Percentiles rank a stretch among this genome's conserved stretches.
Evolutionary conservation across 2,888 invertebrate genomes (phyloP).

Genomic region (Leptopilina drosophilae): DNA sequence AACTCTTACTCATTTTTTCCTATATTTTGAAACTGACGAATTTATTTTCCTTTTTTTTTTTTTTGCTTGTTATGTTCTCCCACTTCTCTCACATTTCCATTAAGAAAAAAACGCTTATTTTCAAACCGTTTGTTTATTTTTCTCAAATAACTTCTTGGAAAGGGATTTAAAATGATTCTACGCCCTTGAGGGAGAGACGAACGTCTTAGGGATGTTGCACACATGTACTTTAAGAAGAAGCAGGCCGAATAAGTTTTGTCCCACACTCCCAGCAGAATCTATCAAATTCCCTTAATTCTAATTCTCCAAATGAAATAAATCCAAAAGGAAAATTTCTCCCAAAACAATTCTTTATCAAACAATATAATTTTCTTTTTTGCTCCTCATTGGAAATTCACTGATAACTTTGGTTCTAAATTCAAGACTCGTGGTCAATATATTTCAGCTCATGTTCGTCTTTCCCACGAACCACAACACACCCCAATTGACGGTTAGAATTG

Average conservation of each 20-base stretch:
- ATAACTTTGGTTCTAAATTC: not conserved
- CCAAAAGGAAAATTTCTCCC: not conserved
- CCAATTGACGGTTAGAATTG: constrained; percentile 62
- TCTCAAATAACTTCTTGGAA: constrained; percentile 41
- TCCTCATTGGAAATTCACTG: not conserved
- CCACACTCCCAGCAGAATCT: constrained; percentile 28
- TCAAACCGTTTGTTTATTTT: constrained; percentile 39
- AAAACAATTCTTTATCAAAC: not conserved
- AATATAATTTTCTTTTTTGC: not conserved
- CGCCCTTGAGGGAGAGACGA: constrained; percentile 59
- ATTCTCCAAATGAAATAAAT: not conserved
- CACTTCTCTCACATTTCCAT: not conserved
- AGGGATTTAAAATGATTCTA: constrained; percentile 51
- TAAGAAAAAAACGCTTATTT: constrained; percentile 36
- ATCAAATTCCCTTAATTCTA: not conserved
- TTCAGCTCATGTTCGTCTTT: constrained; percentile 61
- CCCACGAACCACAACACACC: constrained; percentile 68
- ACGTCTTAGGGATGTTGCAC: constrained; percentile 65
- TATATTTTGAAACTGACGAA: constrained; percentile 15
- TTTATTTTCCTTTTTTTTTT: constrained; percentile 13
- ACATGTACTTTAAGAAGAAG: constrained; percentile 56
- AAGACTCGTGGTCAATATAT: constrained; percentile 55
- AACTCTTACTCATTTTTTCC: not conserved
- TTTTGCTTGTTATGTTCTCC: not conserved
- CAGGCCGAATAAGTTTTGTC: constrained; percentile 61